phyloP scores from a whole-genome alignment of 2,113 vertebrate species.

The Oxyruncus cristatus region DNA sequence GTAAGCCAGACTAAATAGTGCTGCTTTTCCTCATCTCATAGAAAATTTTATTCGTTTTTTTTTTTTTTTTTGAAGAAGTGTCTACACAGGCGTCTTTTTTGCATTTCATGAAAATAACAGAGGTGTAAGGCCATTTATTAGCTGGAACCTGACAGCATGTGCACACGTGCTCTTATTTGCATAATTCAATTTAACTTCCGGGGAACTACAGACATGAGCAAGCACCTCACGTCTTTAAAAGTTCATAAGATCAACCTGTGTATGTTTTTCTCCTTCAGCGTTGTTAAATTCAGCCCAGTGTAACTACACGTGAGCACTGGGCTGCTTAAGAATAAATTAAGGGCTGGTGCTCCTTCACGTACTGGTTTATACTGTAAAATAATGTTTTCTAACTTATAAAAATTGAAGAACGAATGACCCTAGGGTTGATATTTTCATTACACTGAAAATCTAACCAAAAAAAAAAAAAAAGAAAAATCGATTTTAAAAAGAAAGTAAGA shows the following conservation, averaged over 20 bases:
- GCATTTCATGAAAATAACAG: background rate
- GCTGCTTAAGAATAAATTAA: background rate
- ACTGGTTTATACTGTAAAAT: background rate
- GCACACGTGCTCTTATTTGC: background rate
- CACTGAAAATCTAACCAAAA: background rate
- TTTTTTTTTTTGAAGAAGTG: background rate
- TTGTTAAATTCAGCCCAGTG: background rate
- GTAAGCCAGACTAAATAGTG: background rate
- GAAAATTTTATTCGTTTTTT: background rate
- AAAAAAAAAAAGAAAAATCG: background rate
- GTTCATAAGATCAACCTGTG: background rate
- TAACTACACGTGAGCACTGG: background rate
- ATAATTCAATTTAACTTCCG: slow-evolving; percentile 8
- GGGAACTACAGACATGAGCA: background rate
- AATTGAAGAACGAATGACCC: background rate
- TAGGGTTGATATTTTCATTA: background rate
- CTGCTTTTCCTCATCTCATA: background rate
- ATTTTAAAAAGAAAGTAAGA: background rate
- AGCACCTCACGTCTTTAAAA: background rate
- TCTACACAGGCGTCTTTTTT: background rate
- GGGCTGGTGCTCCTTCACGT: background rate
- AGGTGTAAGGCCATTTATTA: background rate
- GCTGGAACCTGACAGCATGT: background rate
- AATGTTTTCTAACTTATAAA: background rate
- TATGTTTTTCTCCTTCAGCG: background rate